A percentile compares a stretch with the other conserved stretches of the same genome.
These are phyloP conservation scores for Stenodera caucasica DNA, from an alignment of 2,888 invertebrate species.

Conservation along the genomic window DNA sequence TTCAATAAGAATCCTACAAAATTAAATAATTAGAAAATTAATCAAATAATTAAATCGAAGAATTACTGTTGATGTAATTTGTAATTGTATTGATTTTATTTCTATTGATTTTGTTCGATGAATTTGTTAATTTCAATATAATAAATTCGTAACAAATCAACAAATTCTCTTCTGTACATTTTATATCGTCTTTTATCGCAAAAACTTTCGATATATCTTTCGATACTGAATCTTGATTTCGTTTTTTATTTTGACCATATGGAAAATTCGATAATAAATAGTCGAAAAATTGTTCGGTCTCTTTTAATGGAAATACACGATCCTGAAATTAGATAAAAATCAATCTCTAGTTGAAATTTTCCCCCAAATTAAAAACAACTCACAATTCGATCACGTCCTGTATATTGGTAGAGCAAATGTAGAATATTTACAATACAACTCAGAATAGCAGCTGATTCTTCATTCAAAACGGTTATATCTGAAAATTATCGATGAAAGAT, in stretches of 20 bases:
- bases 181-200: conserved; percentile 51
- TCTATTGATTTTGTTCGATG: conserved; percentile 51
- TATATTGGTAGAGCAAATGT: conserved; percentile 54
- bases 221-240: conserved; percentile 50
- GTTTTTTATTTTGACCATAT: conserved; percentile 56
- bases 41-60: too few relatives aligned
- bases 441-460: conserved; percentile 67
- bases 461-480: conserved; percentile 56
- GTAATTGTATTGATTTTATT: conserved; percentile 54
- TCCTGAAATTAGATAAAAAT: too few relatives aligned
- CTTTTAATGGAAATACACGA: conserved; percentile 3
- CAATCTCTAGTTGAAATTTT: too few relatives aligned
- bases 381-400: conserved; percentile 35
- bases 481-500: too few relatives aligned
- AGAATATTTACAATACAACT: conserved; percentile 67
- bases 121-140: conserved; percentile 55
- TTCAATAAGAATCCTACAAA: conserved; percentile 37
- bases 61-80: conserved; percentile 59
- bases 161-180: conserved; percentile 61
- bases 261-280: conserved; percentile 64
- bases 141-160: conserved; percentile 60
- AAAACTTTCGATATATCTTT: conserved; percentile 54
- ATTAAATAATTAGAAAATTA: conserved; percentile 11
- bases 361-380: too few relatives aligned
- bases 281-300: conserved; percentile 54